A percentile compares a stretch with the other conserved stretches of the same genome.
These are phyloP conservation scores for Tupaia tana DNA, from an alignment of 2,113 vertebrate species.

Conservation along the genomic window DNA sequence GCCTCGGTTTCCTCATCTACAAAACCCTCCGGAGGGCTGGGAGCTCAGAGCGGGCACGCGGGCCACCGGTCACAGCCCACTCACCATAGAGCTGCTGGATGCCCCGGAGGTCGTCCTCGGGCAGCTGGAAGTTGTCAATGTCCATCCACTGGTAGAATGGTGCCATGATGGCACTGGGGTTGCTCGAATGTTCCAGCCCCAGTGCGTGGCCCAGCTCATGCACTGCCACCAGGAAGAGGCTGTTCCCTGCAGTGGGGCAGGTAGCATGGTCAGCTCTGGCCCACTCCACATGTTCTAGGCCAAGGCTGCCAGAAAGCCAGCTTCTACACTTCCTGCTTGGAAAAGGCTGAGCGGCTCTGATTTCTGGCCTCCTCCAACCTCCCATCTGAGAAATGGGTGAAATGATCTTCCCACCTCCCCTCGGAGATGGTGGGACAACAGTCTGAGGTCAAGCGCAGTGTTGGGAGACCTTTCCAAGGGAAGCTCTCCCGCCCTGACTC, in stretches of 20 bases:
- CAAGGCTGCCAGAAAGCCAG: not conserved
- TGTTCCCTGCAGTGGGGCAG: constrained; percentile 88
- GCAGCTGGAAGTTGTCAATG: constrained; percentile 93
- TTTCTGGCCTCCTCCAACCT: not conserved
- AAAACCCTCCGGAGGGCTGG: not conserved
- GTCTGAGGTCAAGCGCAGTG: not conserved
- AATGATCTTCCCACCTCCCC: not conserved
- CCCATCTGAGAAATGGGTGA: not conserved
- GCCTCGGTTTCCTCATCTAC: not conserved
- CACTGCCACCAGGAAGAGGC: constrained; percentile 96
- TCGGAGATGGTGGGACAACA: not conserved
- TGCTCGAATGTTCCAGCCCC: constrained; percentile 96
- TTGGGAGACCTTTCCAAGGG: not conserved
- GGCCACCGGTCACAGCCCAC: rapidly evolving
- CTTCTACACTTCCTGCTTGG: not conserved
- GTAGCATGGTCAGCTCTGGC: not conserved
- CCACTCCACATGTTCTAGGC: not conserved
- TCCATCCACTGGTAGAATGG: constrained; percentile 98
- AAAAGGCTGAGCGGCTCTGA: not conserved
- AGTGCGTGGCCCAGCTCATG: constrained; percentile 96
- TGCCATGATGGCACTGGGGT: constrained; percentile 95
- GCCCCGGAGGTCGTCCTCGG: constrained; percentile 93
- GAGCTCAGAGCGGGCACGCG: not conserved
- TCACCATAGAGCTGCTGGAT: constrained; percentile 97
- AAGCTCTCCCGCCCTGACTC: not conserved